Base-by-base conservation (phyloP, 1,140 invertebrate species). In the Reticulitermes speratus region DNA sequence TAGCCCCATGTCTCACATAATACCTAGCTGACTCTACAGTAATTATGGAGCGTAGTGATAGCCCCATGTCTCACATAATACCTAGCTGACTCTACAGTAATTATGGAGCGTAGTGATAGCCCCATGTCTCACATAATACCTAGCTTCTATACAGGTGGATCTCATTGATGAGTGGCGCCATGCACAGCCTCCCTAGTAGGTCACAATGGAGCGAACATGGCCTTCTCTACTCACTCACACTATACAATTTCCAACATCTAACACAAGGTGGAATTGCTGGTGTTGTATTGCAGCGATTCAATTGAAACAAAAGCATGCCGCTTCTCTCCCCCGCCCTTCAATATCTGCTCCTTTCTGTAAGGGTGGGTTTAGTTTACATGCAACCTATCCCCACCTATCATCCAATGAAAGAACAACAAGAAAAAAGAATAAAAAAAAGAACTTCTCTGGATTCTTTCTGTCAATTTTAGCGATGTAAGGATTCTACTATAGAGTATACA, bases 171-270 rank as follows among this genome's bases (percentile, higher is more conserved):
- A n/a, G 65, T 75, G 65, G 65, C 25, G 65, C 65, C 65, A 30
- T 0, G n/a, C 25, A 30, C 7, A 7, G 19, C 52, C 14, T 16
- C 52, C 52, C 52, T 21, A 55, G 52, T 55, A 55, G 52, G 65
- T 75, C 65, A 75, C 65, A 75, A 75, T 75, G 16, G 65, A 30
- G 65, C 25, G n/a, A 75, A 25, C 65, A 30, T 11, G n/a, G n/a
- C 65, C 65, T 75, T 23, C 59, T 65, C 59, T 65, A 7, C 25
- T 23, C 55, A 65, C 25, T 65, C 59, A 25, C 59, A 65, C 59
- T 65, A 75, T 75, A 75, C 65, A 75, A 75, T 75, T 75, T 75
- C 65, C 65, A 75, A 75, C 65, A 75, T 75, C 65, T 75, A 75
- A 75, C 65, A 75, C 65, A 30, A 75, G 65, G 65, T 75, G 65